These are phyloP conservation scores for Drosophila pseudoananassae DNA, from an alignment of 1,140 invertebrate species.

Conservation along the genomic window DNA sequence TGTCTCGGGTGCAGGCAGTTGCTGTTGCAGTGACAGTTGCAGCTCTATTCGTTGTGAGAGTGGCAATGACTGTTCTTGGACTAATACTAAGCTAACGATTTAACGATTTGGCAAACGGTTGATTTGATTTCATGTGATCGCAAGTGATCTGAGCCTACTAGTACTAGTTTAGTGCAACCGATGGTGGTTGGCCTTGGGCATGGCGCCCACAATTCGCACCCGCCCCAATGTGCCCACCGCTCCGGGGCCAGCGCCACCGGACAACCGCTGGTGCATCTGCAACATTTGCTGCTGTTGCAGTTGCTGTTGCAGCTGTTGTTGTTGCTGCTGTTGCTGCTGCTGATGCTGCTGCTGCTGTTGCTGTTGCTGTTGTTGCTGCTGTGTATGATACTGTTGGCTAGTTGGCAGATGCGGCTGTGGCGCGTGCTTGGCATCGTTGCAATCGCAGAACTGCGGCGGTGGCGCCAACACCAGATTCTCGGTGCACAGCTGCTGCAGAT, in stretches of 20 bases:
- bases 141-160: background rate
- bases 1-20: slow-evolving; percentile 27
- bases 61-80: slow-evolving; percentile 74
- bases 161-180: slow-evolving; percentile 64
- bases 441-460: slow-evolving; percentile 89
- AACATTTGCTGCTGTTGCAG: slow-evolving; percentile 62
- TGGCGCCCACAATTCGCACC: slow-evolving; percentile 91
- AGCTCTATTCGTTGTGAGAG: slow-evolving; percentile 73
- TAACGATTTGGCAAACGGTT: slow-evolving; percentile 78
- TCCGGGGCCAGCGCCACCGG: slow-evolving; percentile 82
- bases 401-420: slow-evolving; percentile 68
- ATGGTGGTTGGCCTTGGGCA: slow-evolving; percentile 87
- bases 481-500: slow-evolving; percentile 80
- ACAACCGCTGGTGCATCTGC: slow-evolving; percentile 80
- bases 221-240: slow-evolving; percentile 85
- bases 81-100: slow-evolving; percentile 55
- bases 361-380: slow-evolving; percentile 51
- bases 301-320: slow-evolving; percentile 63
- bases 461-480: slow-evolving; percentile 89
- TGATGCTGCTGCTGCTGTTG: slow-evolving; percentile 57
- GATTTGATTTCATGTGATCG: slow-evolving; percentile 20
- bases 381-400: slow-evolving; percentile 42
- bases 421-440: slow-evolving; percentile 80
- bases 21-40: slow-evolving; percentile 15
- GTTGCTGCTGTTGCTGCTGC: slow-evolving; percentile 52